Conservation (phyloP, 2,888 invertebrate species). For the Pteria penguin region DNA sequence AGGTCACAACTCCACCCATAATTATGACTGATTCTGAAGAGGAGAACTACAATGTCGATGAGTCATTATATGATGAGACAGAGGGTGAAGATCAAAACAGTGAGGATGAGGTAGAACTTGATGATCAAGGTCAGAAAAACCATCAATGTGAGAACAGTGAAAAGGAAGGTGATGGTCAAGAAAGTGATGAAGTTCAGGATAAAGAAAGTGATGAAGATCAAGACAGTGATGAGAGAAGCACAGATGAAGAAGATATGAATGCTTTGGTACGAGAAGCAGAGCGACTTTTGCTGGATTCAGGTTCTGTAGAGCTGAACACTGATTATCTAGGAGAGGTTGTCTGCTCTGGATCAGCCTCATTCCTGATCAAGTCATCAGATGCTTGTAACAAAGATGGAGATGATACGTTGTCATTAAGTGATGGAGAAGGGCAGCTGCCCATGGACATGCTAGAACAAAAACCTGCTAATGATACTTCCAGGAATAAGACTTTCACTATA, state of each 20-base stretch:
- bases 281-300: conserved; percentile 45
- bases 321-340: not conserved
- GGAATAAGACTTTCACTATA: conserved; percentile 35
- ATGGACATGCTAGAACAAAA: not conserved
- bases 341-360: not conserved
- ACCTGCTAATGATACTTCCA: not conserved
- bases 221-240: conserved; percentile 1
- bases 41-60: conserved; percentile 37
- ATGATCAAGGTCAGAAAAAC: conserved; percentile 36
- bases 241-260: conserved; percentile 64
- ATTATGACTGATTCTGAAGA: conserved; percentile 35
- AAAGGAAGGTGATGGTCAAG: conserved; percentile 9
- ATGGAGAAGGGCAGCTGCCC: not conserved
- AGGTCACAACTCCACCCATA: conserved; percentile 39
- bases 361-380: conserved; percentile 5
- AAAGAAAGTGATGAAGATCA: not conserved
- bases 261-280: conserved; percentile 59
- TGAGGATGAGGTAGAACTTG: not conserved
- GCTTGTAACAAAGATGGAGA: not conserved
- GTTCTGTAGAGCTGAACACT: conserved; percentile 14
- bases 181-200: not conserved
- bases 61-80: not conserved
- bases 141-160: too few relatives aligned
- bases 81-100: conserved; percentile 19
- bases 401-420: not conserved